These are phyloP conservation scores for Caenorhabditis sp. DNA, from an alignment of 2,888 invertebrate species.

Conservation along the genomic window DNA sequence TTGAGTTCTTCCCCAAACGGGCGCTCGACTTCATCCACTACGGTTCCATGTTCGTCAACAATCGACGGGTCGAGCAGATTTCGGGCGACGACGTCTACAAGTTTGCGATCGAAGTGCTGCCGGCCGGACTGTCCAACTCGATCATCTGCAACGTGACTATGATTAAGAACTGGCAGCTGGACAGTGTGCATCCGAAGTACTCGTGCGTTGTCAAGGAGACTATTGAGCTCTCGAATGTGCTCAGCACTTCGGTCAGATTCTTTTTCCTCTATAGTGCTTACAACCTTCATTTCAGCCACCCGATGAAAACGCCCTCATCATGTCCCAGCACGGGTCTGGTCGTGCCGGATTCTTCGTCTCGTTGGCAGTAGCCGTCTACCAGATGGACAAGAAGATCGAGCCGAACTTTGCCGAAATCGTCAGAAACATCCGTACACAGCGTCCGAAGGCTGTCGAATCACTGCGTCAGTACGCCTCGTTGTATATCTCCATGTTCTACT, in stretches of 20 bases:
- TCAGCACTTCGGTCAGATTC: background rate
- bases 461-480: slow-evolving; percentile 25
- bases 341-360: slow-evolving; percentile 32
- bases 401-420: slow-evolving; percentile 23
- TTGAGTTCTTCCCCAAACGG: slow-evolving; percentile 16
- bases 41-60: slow-evolving; percentile 34
- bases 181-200: slow-evolving; percentile 18
- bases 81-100: slow-evolving; percentile 19
- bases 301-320: slow-evolving; percentile 20
- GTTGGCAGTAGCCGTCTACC: slow-evolving; percentile 11
- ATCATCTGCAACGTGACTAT: slow-evolving; percentile 17
- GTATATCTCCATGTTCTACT: slow-evolving; percentile 34
- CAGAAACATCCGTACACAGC: slow-evolving; percentile 18
- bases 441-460: slow-evolving; percentile 24
- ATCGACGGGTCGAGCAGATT: slow-evolving; percentile 16
- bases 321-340: slow-evolving; percentile 27
- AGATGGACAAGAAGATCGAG: slow-evolving; percentile 19
- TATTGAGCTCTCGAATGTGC: slow-evolving; percentile 10
- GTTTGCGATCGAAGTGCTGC: slow-evolving; percentile 32
- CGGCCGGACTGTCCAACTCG: slow-evolving; percentile 32
- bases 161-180: slow-evolving; percentile 19
- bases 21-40: slow-evolving; percentile 1
- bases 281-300: slow-evolving; percentile 5
- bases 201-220: slow-evolving; percentile 19
- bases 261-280: background rate